A percentile compares a stretch with the other conserved stretches of the same genome.
These are phyloP conservation scores for Maniola jurtina DNA, from an alignment of 1,140 invertebrate genomes.

Conservation along the genomic window DNA sequence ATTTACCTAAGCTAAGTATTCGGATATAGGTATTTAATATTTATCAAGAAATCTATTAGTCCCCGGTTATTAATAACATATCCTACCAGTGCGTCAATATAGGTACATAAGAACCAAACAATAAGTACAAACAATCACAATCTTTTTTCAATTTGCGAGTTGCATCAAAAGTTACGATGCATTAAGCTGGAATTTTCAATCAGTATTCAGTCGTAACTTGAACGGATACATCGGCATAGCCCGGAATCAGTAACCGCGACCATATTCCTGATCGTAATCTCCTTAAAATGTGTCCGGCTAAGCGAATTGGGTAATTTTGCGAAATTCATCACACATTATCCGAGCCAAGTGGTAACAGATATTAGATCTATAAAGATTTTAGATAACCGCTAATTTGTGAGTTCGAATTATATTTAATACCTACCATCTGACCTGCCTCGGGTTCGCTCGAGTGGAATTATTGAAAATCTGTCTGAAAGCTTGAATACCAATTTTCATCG, in stretches of 20 bases:
- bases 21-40: too few relatives aligned
- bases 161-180: neutral
- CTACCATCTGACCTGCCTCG: too few relatives aligned
- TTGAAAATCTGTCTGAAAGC: too few relatives aligned
- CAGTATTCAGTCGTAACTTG: neutral
- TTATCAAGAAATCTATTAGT: too few relatives aligned
- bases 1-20: too few relatives aligned
- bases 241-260: neutral
- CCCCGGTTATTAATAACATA: too few relatives aligned
- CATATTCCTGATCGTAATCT: neutral
- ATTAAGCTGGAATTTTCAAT: neutral
- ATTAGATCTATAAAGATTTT: neutral
- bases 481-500: too few relatives aligned
- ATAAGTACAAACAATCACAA: neutral
- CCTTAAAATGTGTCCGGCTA: neutral
- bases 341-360: neutral
- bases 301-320: neutral
- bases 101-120: neutral
- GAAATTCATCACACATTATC: neutral
- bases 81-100: neutral
- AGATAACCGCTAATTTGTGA: too few relatives aligned
- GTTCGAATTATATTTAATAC: too few relatives aligned
- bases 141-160: neutral
- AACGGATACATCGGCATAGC: neutral
- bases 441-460: too few relatives aligned